These are phyloP conservation scores for Rhadina sibilatrix DNA, from an alignment of 2,113 vertebrate genomes.

Conservation along the genomic window DNA sequence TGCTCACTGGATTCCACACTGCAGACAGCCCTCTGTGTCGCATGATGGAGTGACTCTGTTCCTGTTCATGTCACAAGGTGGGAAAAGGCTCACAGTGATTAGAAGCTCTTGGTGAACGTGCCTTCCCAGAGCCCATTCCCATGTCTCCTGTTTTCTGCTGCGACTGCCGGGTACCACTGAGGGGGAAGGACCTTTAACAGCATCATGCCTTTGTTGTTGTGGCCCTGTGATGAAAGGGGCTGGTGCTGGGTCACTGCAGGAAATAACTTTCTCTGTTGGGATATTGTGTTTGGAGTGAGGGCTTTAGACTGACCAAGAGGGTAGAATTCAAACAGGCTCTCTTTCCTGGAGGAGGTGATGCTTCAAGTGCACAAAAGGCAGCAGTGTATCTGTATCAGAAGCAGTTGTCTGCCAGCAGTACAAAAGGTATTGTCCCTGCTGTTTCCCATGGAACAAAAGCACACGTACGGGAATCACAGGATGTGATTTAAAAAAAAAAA, in stretches of 20 bases:
- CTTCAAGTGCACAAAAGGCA: constrained; percentile 5
- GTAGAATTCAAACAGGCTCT: constrained; percentile 4
- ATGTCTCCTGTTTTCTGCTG: neutral
- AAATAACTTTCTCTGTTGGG: neutral
- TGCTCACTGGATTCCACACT: neutral
- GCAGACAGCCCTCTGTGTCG: neutral
- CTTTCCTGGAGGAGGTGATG: neutral
- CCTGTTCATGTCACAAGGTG: neutral
- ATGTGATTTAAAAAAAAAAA: neutral
- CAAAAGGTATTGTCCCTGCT: constrained; percentile 27
- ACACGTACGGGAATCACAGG: neutral
- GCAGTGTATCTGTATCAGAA: neutral
- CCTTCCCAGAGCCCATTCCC: neutral
- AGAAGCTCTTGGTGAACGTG: neutral
- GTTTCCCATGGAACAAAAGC: constrained; percentile 12
- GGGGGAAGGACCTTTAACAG: neutral
- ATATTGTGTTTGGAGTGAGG: neutral
- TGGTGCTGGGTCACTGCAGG: neutral
- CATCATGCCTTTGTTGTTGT: neutral
- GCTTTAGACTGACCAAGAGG: neutral
- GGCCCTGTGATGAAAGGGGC: neutral
- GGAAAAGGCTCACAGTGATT: neutral
- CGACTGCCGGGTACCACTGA: neutral
- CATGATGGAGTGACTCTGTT: neutral
- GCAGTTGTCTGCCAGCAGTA: constrained; percentile 1